Evolutionary conservation across 2,113 vertebrate genomes (phyloP).

Genomic region (Tetrao urogallus): DNA sequence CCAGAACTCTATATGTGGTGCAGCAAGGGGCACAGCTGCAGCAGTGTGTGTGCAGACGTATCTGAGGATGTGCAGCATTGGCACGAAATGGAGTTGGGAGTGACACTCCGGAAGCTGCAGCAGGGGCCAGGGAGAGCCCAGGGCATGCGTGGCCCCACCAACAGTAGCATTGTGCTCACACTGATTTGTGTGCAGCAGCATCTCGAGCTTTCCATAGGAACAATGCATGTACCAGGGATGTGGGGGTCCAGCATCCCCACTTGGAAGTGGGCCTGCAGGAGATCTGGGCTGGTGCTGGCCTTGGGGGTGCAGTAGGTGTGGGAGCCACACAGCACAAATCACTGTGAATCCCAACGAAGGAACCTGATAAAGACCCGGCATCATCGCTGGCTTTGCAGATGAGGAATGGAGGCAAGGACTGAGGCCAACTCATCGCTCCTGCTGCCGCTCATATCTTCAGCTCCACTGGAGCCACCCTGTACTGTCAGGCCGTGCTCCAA

Average conservation of each 20-base stretch:
- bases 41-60: background rate
- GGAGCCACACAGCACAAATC: background rate
- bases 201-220: rapidly evolving
- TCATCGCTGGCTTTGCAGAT: background rate
- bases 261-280: background rate
- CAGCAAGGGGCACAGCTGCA: background rate
- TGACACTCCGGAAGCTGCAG: background rate
- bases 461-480: background rate
- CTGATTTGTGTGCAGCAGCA: rapidly evolving
- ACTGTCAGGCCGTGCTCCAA: constrained; percentile 9
- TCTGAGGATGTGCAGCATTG: too few relatives aligned
- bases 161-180: rapidly evolving
- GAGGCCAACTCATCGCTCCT: background rate
- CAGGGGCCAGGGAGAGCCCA: background rate
- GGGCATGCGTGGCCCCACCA: rapidly evolving
- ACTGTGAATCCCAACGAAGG: background rate
- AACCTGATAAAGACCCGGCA: background rate
- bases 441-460: background rate
- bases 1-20: background rate
- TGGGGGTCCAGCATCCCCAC: rapidly evolving
- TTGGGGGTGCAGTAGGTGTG: background rate
- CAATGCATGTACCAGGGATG: rapidly evolving
- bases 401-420: background rate
- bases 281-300: background rate
- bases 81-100: too few relatives aligned